A percentile compares a stretch with the other conserved stretches of the same genome.
Evolutionary conservation across 2,888 invertebrate genomes (phyloP).

Genomic region (Anorthoa munda): DNA sequence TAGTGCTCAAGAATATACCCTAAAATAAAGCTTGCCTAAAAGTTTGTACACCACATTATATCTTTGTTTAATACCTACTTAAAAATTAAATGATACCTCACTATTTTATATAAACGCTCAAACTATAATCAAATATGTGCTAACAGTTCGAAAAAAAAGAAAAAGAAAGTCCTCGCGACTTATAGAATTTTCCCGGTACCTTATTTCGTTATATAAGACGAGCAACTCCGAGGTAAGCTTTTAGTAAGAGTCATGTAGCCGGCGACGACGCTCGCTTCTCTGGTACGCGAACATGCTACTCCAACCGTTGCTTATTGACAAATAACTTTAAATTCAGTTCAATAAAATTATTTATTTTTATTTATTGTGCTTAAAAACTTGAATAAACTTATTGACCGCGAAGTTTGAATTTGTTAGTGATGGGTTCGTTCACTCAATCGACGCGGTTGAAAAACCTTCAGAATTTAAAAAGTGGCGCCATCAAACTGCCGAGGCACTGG

Average conservation of each 20-base stretch:
- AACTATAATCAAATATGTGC: neutral
- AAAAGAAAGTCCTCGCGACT: constrained; percentile 18
- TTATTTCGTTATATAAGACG: constrained; percentile 53
- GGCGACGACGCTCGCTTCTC: constrained; percentile 65
- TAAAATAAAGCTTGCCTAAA: neutral
- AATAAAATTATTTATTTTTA: neutral
- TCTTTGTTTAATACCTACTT: neutral
- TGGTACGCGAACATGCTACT: constrained; percentile 52
- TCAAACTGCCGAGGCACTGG: constrained; percentile 82
- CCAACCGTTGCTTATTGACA: constrained; percentile 34
- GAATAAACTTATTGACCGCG: constrained; percentile 7
- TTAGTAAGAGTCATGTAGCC: constrained; percentile 73
- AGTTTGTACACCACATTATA: neutral
- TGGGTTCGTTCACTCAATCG: constrained; percentile 74
- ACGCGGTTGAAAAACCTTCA: constrained; percentile 77
- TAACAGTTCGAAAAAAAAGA: constrained; percentile 9
- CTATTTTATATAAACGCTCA: neutral
- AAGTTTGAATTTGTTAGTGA: constrained; percentile 53
- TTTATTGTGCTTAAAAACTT: neutral
- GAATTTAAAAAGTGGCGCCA: constrained; percentile 81
- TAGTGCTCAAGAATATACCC: neutral
- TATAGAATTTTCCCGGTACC: constrained; percentile 24
- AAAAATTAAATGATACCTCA: neutral
- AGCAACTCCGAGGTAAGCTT: constrained; percentile 32
- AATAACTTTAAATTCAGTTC: constrained; percentile 29